phyloP scores from a whole-genome alignment of 2,113 vertebrate genomes.

The Pelmatolapia mariae region DNA sequence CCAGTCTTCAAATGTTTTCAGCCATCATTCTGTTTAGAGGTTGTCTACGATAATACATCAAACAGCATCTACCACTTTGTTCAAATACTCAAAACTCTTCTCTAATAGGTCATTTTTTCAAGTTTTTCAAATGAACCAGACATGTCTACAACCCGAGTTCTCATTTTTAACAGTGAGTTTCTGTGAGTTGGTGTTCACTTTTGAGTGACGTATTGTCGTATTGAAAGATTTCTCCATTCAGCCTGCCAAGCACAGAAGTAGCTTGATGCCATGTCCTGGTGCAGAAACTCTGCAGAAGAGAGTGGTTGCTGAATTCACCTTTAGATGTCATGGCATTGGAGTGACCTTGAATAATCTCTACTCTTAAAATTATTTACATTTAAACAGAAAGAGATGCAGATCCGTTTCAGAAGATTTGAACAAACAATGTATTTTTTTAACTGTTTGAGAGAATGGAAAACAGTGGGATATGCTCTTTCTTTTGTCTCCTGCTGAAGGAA shows the following conservation, averaged over 20 bases:
- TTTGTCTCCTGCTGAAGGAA: constrained; percentile 8
- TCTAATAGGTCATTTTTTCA: not conserved
- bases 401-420: not conserved
- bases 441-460: not conserved
- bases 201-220: not conserved
- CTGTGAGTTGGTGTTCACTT: not conserved
- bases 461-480: not conserved
- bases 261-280: not conserved
- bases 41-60: not conserved
- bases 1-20: not conserved
- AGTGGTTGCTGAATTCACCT: not conserved
- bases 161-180: not conserved
- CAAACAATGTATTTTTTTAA: not conserved
- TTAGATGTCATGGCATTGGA: not conserved
- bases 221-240: not conserved
- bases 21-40: not conserved
- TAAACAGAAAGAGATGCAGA: not conserved
- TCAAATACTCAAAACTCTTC: not conserved
- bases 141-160: not conserved
- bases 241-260: not conserved
- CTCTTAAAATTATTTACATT: not conserved
- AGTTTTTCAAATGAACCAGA: not conserved
- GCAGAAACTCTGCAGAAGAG: not conserved
- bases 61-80: not conserved
- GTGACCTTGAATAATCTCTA: not conserved